Evolutionary conservation across 1,140 invertebrate species (phyloP).

Genomic region (Drosophila parabipectinata): DNA sequence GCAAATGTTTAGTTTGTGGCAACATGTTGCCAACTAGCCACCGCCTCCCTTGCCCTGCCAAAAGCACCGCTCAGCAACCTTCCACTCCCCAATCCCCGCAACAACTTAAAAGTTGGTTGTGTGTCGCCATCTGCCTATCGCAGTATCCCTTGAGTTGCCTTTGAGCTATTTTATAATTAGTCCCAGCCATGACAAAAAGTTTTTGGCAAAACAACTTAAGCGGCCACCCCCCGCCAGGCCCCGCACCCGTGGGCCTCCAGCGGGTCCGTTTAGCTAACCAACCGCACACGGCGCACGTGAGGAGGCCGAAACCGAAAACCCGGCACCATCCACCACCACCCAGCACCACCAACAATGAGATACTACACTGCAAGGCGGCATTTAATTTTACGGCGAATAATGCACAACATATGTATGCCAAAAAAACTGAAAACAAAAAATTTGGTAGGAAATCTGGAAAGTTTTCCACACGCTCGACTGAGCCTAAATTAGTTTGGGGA

Average conservation of each 20-base stretch:
- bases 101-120: conserved; percentile 64
- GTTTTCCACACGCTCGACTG: conserved; percentile 70
- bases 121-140: conserved; percentile 30
- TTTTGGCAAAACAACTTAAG: conserved; percentile 79
- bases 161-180: conserved; percentile 83
- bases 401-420: conserved; percentile 71
- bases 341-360: conserved; percentile 40
- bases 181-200: conserved; percentile 80
- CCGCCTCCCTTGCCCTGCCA: background rate
- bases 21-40: conserved; percentile 49
- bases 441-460: conserved; percentile 47
- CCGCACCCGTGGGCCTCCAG: conserved; percentile 5
- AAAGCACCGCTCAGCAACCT: background rate
- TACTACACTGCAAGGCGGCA: conserved; percentile 39
- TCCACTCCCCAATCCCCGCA: background rate
- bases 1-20: conserved; percentile 79
- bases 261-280: conserved; percentile 66
- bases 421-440: conserved; percentile 13
- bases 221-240: conserved; percentile 24
- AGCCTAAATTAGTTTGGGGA: conserved; percentile 70
- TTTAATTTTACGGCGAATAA: conserved; percentile 76
- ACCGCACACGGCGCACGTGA: conserved; percentile 64
- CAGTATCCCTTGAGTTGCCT: conserved; percentile 67
- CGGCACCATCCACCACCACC: background rate
- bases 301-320: conserved; percentile 24